Percentiles rank a stretch among this genome's conserved stretches.
phyloP scores from a whole-genome alignment of 2,888 invertebrate genomes.

The Eutolmus rufibarbis region DNA sequence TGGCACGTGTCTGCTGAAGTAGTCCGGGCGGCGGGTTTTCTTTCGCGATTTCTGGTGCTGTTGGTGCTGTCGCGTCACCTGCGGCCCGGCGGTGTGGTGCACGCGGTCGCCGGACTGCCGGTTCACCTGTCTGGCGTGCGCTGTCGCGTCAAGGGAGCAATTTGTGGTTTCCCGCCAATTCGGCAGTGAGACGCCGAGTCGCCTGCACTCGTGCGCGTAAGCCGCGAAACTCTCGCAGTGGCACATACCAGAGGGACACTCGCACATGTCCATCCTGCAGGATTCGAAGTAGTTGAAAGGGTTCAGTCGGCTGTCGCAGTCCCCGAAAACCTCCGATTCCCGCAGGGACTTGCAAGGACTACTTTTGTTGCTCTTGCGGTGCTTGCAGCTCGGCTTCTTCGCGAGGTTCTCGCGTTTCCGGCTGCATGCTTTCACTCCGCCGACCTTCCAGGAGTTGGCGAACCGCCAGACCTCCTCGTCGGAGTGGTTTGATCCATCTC shows the following conservation, averaged over 20 bases:
- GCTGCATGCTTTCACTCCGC: slow-evolving; percentile 77
- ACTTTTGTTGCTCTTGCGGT: slow-evolving; percentile 64
- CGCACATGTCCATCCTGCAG: slow-evolving; percentile 87
- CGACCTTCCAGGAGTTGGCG: slow-evolving; percentile 90
- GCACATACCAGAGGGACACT: slow-evolving; percentile 81
- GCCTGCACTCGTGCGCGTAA: slow-evolving; percentile 85
- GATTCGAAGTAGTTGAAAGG: slow-evolving; percentile 84
- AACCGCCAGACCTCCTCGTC: slow-evolving; percentile 73
- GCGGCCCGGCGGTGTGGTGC: background rate
- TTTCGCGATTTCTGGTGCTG: slow-evolving; percentile 46
- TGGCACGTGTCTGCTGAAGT: slow-evolving; percentile 60
- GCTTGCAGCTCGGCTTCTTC: slow-evolving; percentile 65
- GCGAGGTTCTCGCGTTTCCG: slow-evolving; percentile 65
- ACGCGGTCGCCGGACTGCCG: background rate
- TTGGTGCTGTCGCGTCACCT: slow-evolving; percentile 47
- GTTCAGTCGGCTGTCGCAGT: slow-evolving; percentile 81
- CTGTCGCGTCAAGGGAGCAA: slow-evolving; percentile 65
- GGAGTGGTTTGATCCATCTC: slow-evolving; percentile 72
- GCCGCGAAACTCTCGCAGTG: slow-evolving; percentile 91
- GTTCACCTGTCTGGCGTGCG: background rate
- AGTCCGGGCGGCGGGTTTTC: slow-evolving; percentile 49
- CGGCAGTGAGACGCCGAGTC: slow-evolving; percentile 74
- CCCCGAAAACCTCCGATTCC: slow-evolving; percentile 68
- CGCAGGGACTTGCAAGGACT: slow-evolving; percentile 65
- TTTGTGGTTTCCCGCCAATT: slow-evolving; percentile 77